Evolutionary conservation across 2,797 vertebrate species (phyloP).

Genomic region (Gallinago stenura): DNA sequence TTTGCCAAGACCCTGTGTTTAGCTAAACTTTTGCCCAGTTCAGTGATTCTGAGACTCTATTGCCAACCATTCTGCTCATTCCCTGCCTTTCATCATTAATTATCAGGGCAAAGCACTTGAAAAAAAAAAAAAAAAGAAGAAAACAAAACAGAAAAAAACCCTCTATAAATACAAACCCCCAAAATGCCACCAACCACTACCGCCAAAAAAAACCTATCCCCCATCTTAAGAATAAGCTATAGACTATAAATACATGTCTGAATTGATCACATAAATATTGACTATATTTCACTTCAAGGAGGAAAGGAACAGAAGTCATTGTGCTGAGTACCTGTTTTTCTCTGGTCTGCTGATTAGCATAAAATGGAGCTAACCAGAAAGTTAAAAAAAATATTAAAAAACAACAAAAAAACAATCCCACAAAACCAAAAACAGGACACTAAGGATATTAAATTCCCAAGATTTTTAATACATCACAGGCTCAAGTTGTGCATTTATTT

Average conservation of each 20-base stretch:
- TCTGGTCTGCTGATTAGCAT: not conserved
- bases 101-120: not conserved
- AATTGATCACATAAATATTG: not conserved
- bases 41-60: not conserved
- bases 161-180: not conserved
- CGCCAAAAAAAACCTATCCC: fast-evolving
- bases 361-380: not conserved
- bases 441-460: not conserved
- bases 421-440: not conserved
- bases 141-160: not conserved
- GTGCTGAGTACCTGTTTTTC: not conserved
- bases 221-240: not conserved
- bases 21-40: not conserved
- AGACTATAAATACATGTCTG: not conserved
- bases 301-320: not conserved
- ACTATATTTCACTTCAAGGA: not conserved
- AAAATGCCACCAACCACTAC: not conserved
- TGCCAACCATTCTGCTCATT: not conserved
- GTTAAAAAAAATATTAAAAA: not conserved
- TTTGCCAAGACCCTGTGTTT: not conserved
- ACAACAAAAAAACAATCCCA: too few relatives aligned
- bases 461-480: not conserved
- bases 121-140: not conserved
- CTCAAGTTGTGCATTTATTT: not conserved
- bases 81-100: not conserved